These are phyloP conservation scores for Meteorus colon DNA, from an alignment of 2,888 invertebrate genomes.

Conservation along the genomic window DNA sequence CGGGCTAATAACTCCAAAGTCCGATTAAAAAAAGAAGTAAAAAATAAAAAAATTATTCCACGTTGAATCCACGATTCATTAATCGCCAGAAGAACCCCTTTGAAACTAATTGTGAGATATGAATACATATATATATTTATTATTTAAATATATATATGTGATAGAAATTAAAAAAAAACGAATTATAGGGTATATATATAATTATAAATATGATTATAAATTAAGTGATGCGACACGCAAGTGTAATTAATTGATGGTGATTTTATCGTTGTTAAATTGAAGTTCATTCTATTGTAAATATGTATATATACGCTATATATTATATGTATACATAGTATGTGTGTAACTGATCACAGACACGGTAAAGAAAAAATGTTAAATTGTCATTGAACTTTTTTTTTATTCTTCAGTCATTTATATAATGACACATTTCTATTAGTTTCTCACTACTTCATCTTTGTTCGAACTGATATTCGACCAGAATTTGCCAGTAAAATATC, in stretches of 20 bases:
- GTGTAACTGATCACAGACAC: conserved; percentile 56
- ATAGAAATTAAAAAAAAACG: conserved; percentile 22
- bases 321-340: conserved; percentile 57
- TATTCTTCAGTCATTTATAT: too few relatives aligned
- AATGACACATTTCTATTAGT: too few relatives aligned
- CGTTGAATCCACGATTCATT: conserved; percentile 41
- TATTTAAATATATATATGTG: too few relatives aligned
- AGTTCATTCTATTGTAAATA: conserved; percentile 65
- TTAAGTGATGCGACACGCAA: conserved; percentile 46
- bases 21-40: conserved; percentile 23
- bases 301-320: conserved; percentile 61
- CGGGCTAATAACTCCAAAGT: conserved; percentile 50
- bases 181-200: conserved; percentile 31
- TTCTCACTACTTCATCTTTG: too few relatives aligned
- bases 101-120: conserved; percentile 12
- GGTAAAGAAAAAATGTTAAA: conserved; percentile 52
- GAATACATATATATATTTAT: conserved; percentile 16
- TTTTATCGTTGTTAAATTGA: conserved; percentile 65
- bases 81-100: conserved; percentile 38
- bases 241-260: conserved; percentile 58
- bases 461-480: too few relatives aligned
- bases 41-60: conserved; percentile 1
- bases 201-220: conserved; percentile 38
- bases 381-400: background rate
- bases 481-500: too few relatives aligned